Conservation (phyloP, 2,888 invertebrate species). For the Caenorhabditis sinica region DNA sequence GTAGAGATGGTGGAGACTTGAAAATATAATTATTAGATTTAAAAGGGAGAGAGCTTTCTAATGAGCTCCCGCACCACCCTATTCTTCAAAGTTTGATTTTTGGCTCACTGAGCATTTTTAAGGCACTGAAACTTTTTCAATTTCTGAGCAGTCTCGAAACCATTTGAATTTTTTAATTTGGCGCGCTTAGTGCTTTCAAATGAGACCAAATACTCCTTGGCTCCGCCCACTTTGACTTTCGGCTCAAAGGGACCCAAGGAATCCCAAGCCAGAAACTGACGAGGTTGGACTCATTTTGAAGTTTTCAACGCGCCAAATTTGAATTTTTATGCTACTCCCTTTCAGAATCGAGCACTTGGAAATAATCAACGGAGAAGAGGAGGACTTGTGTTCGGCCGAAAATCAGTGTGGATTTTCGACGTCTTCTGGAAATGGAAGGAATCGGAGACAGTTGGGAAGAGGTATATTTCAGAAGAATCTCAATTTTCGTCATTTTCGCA, state of each 20-base stretch:
- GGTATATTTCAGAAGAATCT: too few species aligned
- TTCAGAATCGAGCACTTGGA: slow-evolving; percentile 48
- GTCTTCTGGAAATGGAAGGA: background rate
- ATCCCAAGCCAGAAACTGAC: background rate
- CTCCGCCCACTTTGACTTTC: too few species aligned
- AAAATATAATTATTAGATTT: too few species aligned
- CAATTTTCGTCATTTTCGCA: too few species aligned
- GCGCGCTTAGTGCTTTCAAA: too few species aligned
- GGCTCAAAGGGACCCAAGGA: background rate
- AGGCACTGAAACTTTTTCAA: too few species aligned
- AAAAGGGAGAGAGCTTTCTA: too few species aligned
- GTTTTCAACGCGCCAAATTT: background rate
- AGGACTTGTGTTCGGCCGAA: slow-evolving; percentile 34
- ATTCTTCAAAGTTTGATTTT: background rate
- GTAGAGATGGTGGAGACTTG: too few species aligned
- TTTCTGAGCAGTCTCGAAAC: too few species aligned
- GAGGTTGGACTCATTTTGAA: background rate
- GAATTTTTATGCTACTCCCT: background rate
- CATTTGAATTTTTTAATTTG: too few species aligned
- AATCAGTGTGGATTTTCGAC: slow-evolving; percentile 16
- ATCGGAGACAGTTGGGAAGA: slow-evolving; percentile 27
- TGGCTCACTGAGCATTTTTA: background rate
- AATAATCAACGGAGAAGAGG: slow-evolving; percentile 35
- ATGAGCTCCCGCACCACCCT: too few species aligned
- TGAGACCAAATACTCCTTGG: too few species aligned